Base-by-base conservation (phyloP, 2,113 vertebrate species). In the Proteles cristata region DNA sequence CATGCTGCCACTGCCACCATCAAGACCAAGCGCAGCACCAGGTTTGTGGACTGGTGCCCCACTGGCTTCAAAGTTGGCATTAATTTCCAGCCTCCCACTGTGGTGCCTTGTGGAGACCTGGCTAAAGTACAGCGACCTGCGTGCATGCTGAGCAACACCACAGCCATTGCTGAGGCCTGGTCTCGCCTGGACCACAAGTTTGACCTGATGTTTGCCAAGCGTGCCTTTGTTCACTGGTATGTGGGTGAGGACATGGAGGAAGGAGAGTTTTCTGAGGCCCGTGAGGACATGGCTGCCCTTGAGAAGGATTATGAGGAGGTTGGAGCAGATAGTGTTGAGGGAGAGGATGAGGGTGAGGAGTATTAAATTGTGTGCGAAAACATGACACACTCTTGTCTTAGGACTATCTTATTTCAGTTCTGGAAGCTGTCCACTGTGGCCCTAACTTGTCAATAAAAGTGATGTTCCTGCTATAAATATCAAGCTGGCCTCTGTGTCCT, bases 201-300 rank as follows among this genome's bases (percentile, higher is more conserved):
- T 91, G 99, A 99, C n/a, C 98, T 99, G 96, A 99, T 99, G 99
- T 99, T 99, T 77, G 99, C 99, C 35, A 99, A 99, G 98, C 98
- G 98, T 94, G 99, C 99, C 93, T 99, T 99, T 96, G 99, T 99
- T 35, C 99, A 99, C 97, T 99, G 99, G 99, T 99, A 99, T 14
- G 99, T 99, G 74, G 99, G 99, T 96, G 99, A 99, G 97, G 99
- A 99, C 48, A 99, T 99, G 99, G 99, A 99, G 98, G 99, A 99
- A 97, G 73, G 73, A 16, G 73, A 76, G 73, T 76, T 76, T 45
- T 76, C 73, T 28, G 73, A 76, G 73, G 99, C 99, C 43, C 98
- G 99, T 86, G 99, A 99, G 92, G 98, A 99, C 94, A 99, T 99
- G 99, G 99, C 99, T 63, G 98, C 98, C 96, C 98, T 99, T 63